Evolutionary conservation across 2,797 vertebrate species (phyloP).

Genomic region (Argya squamiceps): DNA sequence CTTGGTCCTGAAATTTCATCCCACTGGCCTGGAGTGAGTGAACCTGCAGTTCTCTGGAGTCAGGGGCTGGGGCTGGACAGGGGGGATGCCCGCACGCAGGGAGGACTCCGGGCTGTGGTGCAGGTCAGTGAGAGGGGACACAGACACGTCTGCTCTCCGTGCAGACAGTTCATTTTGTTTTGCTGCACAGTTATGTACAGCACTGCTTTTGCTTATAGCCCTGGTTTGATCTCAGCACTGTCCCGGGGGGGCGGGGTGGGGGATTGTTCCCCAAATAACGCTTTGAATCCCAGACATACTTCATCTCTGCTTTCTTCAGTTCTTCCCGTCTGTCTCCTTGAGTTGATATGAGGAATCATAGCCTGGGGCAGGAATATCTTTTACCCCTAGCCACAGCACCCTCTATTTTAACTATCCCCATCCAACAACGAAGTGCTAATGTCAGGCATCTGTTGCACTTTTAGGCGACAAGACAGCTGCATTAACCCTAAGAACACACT

Average conservation of each 20-base stretch:
- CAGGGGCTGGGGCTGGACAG: rapidly evolving
- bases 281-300: neutral
- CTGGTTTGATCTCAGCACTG: neutral
- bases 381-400: neutral
- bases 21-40: rapidly evolving
- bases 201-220: neutral
- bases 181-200: neutral
- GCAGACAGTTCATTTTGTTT: rapidly evolving
- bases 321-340: neutral
- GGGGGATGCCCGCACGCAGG: rapidly evolving
- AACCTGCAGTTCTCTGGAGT: neutral
- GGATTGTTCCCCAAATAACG: neutral
- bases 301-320: neutral
- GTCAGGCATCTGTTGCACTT: neutral
- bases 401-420: neutral
- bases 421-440: neutral
- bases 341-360: neutral
- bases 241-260: rapidly evolving
- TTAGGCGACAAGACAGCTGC: neutral
- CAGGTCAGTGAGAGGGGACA: neutral
- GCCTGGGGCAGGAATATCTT: neutral
- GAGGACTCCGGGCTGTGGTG: neutral
- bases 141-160: rapidly evolving
- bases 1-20: neutral
- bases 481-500: neutral